phyloP scores from a whole-genome alignment of 2,888 invertebrate genomes.

The Tridacna gigas region DNA sequence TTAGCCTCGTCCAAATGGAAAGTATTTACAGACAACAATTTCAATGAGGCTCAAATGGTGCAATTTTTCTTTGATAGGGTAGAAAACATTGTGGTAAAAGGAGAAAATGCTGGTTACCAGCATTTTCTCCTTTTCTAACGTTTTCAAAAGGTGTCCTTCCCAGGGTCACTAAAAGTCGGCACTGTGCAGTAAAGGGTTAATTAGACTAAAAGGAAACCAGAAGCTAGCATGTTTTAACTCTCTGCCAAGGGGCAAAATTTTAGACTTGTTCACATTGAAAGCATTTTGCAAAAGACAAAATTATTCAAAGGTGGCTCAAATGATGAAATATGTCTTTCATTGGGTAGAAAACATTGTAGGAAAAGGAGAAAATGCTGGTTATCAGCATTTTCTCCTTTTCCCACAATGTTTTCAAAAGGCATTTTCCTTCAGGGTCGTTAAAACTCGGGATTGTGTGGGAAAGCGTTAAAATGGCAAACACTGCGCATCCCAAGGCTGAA shows the following conservation, averaged over 20 bases:
- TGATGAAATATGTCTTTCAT: no score
- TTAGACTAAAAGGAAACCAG: no score
- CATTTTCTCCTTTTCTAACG: not conserved
- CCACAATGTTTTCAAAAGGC: not conserved
- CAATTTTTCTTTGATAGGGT: not conserved
- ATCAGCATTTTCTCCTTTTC: not conserved
- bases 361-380: not conserved
- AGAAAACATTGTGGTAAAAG: not conserved
- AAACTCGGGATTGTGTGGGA: not conserved
- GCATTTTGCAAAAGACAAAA: no score
- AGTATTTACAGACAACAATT: no score
- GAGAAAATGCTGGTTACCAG: not conserved
- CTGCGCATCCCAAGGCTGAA: not conserved
- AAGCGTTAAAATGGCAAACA: not conserved
- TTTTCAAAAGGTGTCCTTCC: not conserved
- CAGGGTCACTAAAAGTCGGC: not conserved
- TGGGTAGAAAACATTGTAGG: not conserved
- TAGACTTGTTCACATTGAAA: no score
- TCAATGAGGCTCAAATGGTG: not conserved
- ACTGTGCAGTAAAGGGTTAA: no score
- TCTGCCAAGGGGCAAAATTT: no score
- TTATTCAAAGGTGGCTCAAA: no score
- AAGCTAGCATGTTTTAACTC: no score
- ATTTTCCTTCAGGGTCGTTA: not conserved
- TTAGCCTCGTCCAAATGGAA: no score